Percentiles rank a stretch among this genome's conserved stretches.
Evolutionary conservation across 2,888 invertebrate species (phyloP).

Genomic region (Crossocerus cetratus): DNA sequence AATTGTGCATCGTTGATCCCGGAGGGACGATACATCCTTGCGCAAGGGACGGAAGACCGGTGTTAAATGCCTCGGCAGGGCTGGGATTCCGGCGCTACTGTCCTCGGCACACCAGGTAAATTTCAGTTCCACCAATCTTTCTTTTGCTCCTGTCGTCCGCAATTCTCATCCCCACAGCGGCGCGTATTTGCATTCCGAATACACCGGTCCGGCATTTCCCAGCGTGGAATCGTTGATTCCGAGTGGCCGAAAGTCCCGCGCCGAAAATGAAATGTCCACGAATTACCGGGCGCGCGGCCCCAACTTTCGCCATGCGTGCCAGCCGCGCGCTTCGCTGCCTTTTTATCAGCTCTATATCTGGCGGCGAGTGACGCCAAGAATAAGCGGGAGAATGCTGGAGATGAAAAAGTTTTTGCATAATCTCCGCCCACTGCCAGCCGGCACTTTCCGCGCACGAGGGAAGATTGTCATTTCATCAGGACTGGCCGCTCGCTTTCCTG

Average conservation of each 20-base stretch:
- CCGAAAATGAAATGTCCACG: no score
- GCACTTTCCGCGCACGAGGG: constrained; percentile 19
- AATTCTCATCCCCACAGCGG: no score
- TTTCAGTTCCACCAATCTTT: background rate
- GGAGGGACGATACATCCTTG: constrained; percentile 34
- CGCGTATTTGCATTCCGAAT: no score
- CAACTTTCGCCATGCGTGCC: no score
- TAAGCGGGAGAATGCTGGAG: background rate
- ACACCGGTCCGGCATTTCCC: background rate
- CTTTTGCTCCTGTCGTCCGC: background rate
- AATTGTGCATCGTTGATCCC: constrained; percentile 35
- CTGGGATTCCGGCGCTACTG: background rate
- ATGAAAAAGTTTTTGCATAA: constrained; percentile 24
- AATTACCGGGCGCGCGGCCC: no score
- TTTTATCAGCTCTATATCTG: no score
- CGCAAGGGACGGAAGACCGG: background rate
- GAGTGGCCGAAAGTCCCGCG: no score
- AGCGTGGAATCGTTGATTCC: no score
- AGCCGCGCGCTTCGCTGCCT: no score
- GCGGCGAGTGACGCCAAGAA: no score
- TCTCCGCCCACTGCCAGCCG: background rate
- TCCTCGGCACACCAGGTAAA: constrained; percentile 4
- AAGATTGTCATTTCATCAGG: background rate
- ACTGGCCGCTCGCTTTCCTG: no score
- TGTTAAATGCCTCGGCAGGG: constrained; percentile 2